These are phyloP conservation scores for Martes martes DNA, from an alignment of 2,113 vertebrate genomes.

Conservation along the genomic window DNA sequence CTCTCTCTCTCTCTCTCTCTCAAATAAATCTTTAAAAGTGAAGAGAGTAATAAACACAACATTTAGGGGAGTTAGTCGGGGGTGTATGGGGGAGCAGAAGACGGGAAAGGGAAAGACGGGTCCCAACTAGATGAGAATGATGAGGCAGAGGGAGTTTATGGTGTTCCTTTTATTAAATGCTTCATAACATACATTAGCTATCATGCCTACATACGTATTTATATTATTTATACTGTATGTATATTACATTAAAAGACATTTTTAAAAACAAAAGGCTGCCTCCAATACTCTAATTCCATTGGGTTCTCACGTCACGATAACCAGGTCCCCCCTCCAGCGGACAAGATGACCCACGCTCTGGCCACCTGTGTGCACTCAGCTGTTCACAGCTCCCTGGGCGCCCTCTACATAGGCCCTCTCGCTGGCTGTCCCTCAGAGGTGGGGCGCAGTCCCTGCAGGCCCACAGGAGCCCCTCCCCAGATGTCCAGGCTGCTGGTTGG, in stretches of 20 bases:
- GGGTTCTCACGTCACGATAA: not conserved
- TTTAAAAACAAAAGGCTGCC: not conserved
- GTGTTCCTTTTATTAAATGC: not conserved
- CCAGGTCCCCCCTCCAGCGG: fast-evolving
- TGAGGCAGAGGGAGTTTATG: not conserved
- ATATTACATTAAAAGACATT: not conserved
- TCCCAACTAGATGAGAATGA: not conserved
- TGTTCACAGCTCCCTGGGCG: not conserved
- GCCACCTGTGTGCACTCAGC: not conserved
- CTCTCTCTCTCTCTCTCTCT: not conserved
- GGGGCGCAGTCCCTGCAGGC: not conserved
- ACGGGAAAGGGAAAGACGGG: not conserved
- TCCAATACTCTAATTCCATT: not conserved
- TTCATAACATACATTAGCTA: not conserved
- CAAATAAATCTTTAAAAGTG: not conserved
- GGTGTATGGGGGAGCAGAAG: not conserved
- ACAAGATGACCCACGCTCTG: too few species aligned
- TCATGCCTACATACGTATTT: not conserved
- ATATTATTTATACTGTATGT: not conserved
- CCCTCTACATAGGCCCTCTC: not conserved
- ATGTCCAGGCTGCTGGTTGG: too few species aligned
- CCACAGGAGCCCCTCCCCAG: not conserved
- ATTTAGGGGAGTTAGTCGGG: not conserved
- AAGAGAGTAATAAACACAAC: not conserved
- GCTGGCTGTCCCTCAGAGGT: not conserved